Evolutionary conservation across 2,797 vertebrate genomes (phyloP).

Genomic region (Halcyon leucocephala): DNA sequence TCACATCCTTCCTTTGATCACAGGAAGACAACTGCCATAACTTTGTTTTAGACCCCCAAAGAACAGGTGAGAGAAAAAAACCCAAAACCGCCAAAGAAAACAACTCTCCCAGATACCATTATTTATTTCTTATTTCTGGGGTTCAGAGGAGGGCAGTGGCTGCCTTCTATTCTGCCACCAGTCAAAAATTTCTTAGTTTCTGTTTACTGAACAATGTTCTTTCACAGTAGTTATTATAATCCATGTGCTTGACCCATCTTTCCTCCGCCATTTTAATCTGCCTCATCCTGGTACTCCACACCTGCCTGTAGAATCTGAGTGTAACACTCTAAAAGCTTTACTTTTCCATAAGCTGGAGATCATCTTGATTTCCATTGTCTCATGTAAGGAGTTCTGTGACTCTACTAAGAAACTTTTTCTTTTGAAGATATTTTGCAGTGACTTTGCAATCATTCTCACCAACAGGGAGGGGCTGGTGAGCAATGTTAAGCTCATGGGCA

Average conservation of each 20-base stretch:
- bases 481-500: too few relatives aligned
- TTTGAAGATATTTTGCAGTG: neutral
- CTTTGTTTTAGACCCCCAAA: neutral
- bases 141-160: neutral
- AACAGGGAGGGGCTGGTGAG: too few relatives aligned
- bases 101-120: accelerated
- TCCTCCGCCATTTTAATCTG: neutral
- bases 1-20: neutral
- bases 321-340: neutral
- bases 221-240: neutral
- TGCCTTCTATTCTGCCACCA: neutral
- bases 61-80: neutral
- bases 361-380: neutral
- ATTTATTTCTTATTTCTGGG: neutral
- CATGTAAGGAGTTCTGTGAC: neutral
- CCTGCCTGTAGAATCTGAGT: neutral
- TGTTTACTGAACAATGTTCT: neutral
- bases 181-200: neutral
- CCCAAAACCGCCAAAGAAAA: neutral
- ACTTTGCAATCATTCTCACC: neutral
- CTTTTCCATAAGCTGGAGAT: neutral
- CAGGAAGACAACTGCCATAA: neutral
- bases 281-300: neutral
- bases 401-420: neutral
- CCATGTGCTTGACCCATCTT: neutral